Percentiles rank a stretch among this genome's conserved stretches.
These are phyloP conservation scores for Zaprionus obscuricornis DNA, from an alignment of 2,888 invertebrate genomes.

Conservation along the genomic window DNA sequence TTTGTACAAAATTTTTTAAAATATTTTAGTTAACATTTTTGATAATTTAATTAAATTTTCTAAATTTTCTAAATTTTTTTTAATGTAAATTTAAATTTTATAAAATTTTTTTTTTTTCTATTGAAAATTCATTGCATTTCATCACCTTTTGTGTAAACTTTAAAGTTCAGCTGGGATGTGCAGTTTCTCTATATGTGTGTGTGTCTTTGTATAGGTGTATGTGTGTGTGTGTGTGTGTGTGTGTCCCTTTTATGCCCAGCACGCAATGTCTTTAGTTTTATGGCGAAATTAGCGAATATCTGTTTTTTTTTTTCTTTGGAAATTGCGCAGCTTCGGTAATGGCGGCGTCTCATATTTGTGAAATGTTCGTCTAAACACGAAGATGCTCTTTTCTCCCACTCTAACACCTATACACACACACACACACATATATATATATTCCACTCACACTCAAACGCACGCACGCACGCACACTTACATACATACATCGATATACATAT, in stretches of 20 bases:
- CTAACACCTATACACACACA: background rate
- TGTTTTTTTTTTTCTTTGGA: no score
- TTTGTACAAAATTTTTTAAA: no score
- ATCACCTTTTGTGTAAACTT: no score
- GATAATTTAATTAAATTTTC: no score
- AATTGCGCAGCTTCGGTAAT: slow-evolving; percentile 44
- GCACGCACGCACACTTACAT: background rate
- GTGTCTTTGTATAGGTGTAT: slow-evolving; percentile 2
- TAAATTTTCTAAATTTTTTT: no score
- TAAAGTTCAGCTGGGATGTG: slow-evolving; percentile 6
- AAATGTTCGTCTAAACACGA: slow-evolving; percentile 40
- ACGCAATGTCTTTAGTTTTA: slow-evolving; percentile 73
- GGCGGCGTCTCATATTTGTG: slow-evolving; percentile 38
- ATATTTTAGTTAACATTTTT: no score
- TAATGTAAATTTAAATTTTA: no score
- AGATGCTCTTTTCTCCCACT: slow-evolving; percentile 2
- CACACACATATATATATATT: no score
- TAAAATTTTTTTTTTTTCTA: no score
- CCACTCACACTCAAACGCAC: background rate
- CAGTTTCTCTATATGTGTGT: background rate
- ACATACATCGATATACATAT: slow-evolving; percentile 19
- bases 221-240: slow-evolving; percentile 3
- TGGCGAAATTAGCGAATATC: slow-evolving; percentile 72
- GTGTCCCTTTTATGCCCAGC: slow-evolving; percentile 55
- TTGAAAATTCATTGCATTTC: no score